A percentile compares a stretch with the other conserved stretches of the same genome.
Evolutionary conservation across 2,113 vertebrate species (phyloP).

Genomic region (Cynoglossus semilaevis): DNA sequence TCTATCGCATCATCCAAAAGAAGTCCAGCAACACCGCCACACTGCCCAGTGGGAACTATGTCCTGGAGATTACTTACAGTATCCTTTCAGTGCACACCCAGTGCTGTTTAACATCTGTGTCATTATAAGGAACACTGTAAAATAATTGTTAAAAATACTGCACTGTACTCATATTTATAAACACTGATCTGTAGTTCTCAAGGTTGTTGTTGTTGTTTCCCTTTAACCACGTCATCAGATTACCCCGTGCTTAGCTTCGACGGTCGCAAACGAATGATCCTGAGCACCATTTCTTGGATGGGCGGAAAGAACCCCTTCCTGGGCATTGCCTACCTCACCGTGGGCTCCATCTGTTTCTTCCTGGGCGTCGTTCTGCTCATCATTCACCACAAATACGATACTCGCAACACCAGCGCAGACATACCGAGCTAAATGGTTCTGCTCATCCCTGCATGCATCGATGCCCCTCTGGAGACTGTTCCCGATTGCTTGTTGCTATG

Average conservation of each 20-base stretch:
- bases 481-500: slow-evolving; percentile 65
- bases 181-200: no score
- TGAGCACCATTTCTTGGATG: slow-evolving; percentile 99
- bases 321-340: slow-evolving; percentile 95
- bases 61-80: slow-evolving; percentile 88
- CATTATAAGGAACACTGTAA: no score
- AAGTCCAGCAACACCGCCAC: slow-evolving; percentile 79
- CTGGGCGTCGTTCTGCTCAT: slow-evolving; percentile 92
- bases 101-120: neutral
- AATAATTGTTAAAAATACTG: no score
- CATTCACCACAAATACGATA: slow-evolving; percentile 97
- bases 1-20: slow-evolving; percentile 92
- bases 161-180: no score
- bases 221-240: slow-evolving; percentile 86
- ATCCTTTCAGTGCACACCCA: slow-evolving; percentile 81
- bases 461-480: slow-evolving; percentile 18
- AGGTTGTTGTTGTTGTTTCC: slow-evolving; percentile 50
- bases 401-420: slow-evolving; percentile 89
- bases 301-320: slow-evolving; percentile 98
- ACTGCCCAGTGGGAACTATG: slow-evolving; percentile 86
- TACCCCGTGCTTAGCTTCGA: slow-evolving; percentile 94
- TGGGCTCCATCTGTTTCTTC: slow-evolving; percentile 96
- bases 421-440: slow-evolving; percentile 81
- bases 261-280: slow-evolving; percentile 95
- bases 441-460: slow-evolving; percentile 35